phyloP scores from a whole-genome alignment of 2,888 invertebrate genomes.

The Agrochola lota region DNA sequence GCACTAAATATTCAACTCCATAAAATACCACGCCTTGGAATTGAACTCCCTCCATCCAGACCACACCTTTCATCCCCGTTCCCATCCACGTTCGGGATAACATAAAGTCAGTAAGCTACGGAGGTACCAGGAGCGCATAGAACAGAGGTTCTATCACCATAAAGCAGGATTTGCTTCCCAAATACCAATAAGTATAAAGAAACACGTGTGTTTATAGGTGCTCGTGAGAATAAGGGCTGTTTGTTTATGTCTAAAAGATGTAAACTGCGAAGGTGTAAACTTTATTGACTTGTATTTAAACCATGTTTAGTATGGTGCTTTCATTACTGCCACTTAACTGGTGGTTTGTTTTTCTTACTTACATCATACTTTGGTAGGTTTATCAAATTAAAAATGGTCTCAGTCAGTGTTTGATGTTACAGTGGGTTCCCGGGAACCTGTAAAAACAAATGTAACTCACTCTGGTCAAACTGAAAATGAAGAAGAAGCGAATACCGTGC shows the following conservation, averaged over 20 bases:
- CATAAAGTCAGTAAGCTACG: conserved; percentile 55
- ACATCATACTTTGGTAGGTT: not conserved
- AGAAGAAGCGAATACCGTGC: no score
- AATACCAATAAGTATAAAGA: conserved; percentile 35
- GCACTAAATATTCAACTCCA: not conserved
- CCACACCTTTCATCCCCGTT: not conserved
- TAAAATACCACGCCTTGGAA: conserved; percentile 4
- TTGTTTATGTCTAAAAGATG: conserved; percentile 29
- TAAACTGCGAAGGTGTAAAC: conserved; percentile 19
- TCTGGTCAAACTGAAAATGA: no score
- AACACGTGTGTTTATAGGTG: conserved; percentile 18
- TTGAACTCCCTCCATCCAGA: not conserved
- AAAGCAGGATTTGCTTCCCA: conserved; percentile 65
- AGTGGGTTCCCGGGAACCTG: not conserved
- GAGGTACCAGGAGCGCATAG: conserved; percentile 63
- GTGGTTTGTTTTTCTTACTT: not conserved
- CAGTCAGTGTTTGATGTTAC: not conserved
- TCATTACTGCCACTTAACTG: not conserved
- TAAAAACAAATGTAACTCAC: no score
- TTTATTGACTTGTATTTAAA: not conserved
- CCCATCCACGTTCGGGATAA: conserved; percentile 22
- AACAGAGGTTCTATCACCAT: conserved; percentile 63
- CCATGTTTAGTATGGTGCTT: not conserved
- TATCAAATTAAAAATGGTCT: not conserved
- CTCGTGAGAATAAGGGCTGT: not conserved